Evolutionary conservation across 53 echinoderm and acorn worm species (phyloP).

Genomic region (Hippasteria phrygiana): DNA sequence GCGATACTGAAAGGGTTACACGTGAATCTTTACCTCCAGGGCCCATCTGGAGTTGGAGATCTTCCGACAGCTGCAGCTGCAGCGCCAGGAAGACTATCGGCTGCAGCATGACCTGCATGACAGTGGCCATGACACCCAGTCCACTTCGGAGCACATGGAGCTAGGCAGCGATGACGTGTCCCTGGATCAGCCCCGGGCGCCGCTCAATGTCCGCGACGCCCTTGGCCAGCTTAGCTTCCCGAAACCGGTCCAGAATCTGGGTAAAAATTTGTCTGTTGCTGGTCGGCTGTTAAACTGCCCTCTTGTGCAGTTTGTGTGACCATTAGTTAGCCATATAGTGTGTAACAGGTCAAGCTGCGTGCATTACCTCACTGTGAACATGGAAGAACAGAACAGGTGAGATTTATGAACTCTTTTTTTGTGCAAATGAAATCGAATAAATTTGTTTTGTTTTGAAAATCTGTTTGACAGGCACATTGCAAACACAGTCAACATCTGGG

Average conservation of each 20-base stretch:
- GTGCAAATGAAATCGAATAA: no score
- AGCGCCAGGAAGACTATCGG: slow-evolving; percentile 71
- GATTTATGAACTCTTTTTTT: no score
- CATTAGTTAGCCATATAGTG: no score
- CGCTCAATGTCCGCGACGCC: slow-evolving; percentile 27
- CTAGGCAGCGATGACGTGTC: slow-evolving; percentile 47
- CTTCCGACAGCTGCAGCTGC: slow-evolving; percentile 85
- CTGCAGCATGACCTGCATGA: slow-evolving; percentile 51
- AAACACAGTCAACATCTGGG: slow-evolving; percentile 12
- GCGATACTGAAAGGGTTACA: no score
- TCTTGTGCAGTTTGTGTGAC: no score
- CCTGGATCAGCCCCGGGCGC: slow-evolving; percentile 18
- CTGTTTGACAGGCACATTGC: slow-evolving; percentile 31
- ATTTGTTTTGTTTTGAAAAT: neutral
- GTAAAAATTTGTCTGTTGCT: slow-evolving; percentile 31
- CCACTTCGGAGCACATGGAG: slow-evolving; percentile 70
- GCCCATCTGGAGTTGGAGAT: slow-evolving; percentile 84
- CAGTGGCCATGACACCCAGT: slow-evolving; percentile 71
- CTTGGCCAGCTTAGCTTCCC: slow-evolving; percentile 75
- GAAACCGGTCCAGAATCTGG: slow-evolving; percentile 75
- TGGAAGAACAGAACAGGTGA: no score
- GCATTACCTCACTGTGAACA: no score
- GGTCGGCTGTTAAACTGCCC: no score
- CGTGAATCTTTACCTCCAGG: slow-evolving; percentile 42
- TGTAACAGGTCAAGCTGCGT: no score